Conservation (phyloP, 2,888 invertebrate species). For the Rhyacophila evoluta region DNA sequence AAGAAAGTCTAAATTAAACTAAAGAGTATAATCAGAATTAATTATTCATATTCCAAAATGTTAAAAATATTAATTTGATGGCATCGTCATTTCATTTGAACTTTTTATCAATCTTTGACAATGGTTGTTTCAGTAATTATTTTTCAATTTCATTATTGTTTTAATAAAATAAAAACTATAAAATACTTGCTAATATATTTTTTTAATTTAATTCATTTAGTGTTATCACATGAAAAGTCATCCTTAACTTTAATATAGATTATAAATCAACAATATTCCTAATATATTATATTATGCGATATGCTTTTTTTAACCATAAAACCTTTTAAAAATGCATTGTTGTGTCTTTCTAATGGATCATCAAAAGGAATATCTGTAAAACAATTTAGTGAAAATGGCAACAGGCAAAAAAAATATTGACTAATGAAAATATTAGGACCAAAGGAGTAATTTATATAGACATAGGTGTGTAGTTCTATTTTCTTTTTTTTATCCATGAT, state of each 20-base stretch:
- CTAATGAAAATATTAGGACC: slow-evolving; percentile 1
- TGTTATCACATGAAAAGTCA: neutral
- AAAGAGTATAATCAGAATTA: too few species aligned
- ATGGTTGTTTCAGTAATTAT: neutral
- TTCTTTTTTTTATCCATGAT: neutral
- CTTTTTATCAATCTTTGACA: neutral
- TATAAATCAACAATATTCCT: too few species aligned
- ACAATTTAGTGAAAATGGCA: neutral
- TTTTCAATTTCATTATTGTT: neutral
- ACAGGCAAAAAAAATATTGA: neutral
- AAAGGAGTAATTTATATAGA: neutral
- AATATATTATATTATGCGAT: too few species aligned
- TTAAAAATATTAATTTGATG: neutral
- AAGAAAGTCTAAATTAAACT: neutral
- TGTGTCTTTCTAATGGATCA: neutral
- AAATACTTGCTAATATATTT: too few species aligned
- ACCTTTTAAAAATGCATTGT: too few species aligned
- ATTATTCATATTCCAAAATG: too few species aligned
- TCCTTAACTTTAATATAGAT: too few species aligned
- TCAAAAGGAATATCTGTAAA: neutral
- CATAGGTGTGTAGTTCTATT: neutral
- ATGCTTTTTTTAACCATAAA: too few species aligned
- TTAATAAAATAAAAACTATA: too few species aligned
- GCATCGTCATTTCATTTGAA: neutral
- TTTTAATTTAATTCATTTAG: too few species aligned